Percentiles rank a stretch among this genome's conserved stretches.
phyloP scores from a whole-genome alignment of 1,140 invertebrate species.

The Papilio glaucus region DNA sequence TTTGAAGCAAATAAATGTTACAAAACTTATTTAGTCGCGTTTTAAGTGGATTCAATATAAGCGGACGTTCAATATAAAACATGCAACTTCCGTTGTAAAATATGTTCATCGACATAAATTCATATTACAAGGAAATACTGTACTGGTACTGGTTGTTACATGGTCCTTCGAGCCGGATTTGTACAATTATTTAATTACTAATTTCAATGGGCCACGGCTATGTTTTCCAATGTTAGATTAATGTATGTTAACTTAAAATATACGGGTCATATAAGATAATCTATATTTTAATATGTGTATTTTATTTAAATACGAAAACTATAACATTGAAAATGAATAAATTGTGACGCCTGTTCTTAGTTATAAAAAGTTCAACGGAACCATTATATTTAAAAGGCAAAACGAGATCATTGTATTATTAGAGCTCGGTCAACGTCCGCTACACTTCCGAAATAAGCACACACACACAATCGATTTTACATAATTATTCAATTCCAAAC shows the following conservation, averaged over 20 bases:
- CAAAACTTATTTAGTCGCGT: background rate
- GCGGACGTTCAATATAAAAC: constrained; percentile 6
- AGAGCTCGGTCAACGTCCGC: constrained; percentile 45
- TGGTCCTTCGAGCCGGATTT: too few species aligned
- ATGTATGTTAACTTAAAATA: too few species aligned
- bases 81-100: background rate
- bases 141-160: too few species aligned
- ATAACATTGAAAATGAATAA: constrained; percentile 29
- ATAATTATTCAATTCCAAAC: constrained; percentile 35
- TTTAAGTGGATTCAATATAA: background rate
- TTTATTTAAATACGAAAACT: background rate
- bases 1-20: background rate
- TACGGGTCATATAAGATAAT: too few species aligned
- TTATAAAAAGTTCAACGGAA: constrained; percentile 48
- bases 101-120: background rate
- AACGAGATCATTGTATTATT: constrained; percentile 47
- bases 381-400: constrained; percentile 51
- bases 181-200: too few species aligned
- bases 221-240: too few species aligned
- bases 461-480: constrained; percentile 25
- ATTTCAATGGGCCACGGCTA: too few species aligned
- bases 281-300: background rate
- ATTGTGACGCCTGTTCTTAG: constrained; percentile 29
- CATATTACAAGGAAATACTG: too few species aligned
- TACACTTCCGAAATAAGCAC: constrained; percentile 37